Conservation (phyloP, 2,888 invertebrate species). For the Rhynchonema sp. region DNA sequence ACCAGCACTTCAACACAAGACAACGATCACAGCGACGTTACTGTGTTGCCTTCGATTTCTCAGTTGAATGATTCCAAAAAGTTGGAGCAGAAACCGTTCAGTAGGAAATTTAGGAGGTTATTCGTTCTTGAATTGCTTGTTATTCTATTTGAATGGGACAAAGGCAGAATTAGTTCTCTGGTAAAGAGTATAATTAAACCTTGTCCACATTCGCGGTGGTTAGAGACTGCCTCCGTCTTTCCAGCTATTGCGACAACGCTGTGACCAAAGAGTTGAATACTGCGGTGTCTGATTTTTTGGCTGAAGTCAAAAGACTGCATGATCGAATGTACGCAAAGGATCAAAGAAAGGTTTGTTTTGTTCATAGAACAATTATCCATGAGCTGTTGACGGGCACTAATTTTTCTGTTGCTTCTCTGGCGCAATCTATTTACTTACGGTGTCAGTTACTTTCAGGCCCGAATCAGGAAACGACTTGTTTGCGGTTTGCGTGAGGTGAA, state of each 20-base stretch:
- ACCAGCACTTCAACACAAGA: no score
- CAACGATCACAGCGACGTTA: no score
- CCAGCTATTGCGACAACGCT: conserved; percentile 42
- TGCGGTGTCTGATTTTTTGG: conserved; percentile 35
- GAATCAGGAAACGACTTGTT: conserved; percentile 39
- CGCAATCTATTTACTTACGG: no score
- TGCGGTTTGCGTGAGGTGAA: conserved; percentile 44
- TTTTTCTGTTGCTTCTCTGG: no score
- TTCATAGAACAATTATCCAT: neutral
- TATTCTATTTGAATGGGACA: no score
- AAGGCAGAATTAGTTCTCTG: no score
- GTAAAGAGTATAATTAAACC: no score
- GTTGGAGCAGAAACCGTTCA: no score
- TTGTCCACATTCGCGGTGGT: neutral
- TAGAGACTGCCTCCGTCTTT: neutral
- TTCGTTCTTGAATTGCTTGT: no score
- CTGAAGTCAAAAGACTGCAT: conserved; percentile 43
- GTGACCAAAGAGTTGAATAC: conserved; percentile 39
- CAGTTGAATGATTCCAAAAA: neutral
- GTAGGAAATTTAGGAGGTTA: no score
- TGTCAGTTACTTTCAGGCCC: neutral
- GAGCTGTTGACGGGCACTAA: neutral
- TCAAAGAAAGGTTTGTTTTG: conserved; percentile 43
- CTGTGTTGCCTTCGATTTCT: no score
- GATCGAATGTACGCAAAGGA: conserved; percentile 42